These are phyloP conservation scores for Ahaetulla prasina DNA, from an alignment of 2,113 vertebrate genomes.

Conservation along the genomic window DNA sequence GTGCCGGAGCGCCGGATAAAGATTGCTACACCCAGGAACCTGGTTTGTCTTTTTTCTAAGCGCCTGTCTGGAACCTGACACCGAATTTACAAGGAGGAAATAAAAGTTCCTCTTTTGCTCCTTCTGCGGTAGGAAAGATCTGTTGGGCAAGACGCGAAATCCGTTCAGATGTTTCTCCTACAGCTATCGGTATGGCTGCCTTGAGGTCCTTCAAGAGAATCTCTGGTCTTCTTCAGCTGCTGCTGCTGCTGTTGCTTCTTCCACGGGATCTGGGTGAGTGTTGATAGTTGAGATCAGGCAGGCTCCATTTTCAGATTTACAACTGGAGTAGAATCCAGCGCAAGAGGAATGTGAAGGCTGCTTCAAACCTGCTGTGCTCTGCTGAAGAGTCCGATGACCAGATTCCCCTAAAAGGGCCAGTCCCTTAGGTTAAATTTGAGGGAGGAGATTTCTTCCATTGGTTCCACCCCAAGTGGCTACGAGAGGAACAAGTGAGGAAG, in stretches of 20 bases:
- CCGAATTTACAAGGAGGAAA: neutral
- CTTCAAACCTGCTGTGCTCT: neutral
- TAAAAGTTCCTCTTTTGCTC: neutral
- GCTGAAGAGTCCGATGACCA: neutral
- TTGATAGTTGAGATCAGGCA: neutral
- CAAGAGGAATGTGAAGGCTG: neutral
- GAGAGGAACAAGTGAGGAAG: too few species aligned
- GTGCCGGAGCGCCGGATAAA: too few species aligned
- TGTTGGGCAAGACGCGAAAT: too few species aligned
- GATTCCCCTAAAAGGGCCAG: too few species aligned
- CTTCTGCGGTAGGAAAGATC: accelerated
- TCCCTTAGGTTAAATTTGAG: too few species aligned
- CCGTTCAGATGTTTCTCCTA: neutral
- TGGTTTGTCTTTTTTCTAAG: too few species aligned
- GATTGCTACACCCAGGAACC: too few species aligned
- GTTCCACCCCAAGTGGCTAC: too few species aligned
- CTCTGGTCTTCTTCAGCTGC: neutral
- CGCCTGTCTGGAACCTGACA: too few species aligned
- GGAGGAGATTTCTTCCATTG: too few species aligned
- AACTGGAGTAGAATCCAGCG: neutral
- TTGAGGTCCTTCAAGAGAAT: neutral
- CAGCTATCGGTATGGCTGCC: neutral
- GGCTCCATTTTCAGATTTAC: neutral
- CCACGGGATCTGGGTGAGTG: neutral
- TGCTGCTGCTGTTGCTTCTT: neutral